A percentile compares a stretch with the other conserved stretches of the same genome.
These are phyloP conservation scores for Nemotelus nigrinus DNA, from an alignment of 2,888 invertebrate species.

Conservation along the genomic window DNA sequence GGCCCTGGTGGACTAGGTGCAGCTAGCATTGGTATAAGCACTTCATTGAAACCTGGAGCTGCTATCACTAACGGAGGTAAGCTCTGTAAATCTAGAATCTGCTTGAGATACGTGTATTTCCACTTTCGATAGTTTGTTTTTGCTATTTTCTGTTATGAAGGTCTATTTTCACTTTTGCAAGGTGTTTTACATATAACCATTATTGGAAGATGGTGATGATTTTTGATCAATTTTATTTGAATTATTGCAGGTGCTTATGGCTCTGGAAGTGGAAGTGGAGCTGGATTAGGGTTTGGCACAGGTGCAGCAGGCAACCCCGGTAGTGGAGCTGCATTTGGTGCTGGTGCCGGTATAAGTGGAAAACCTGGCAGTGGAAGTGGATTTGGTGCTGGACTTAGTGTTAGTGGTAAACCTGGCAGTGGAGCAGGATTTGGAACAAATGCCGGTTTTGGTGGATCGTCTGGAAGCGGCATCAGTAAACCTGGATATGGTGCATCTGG, in stretches of 20 bases:
- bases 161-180: no score
- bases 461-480: background rate
- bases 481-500: conserved; percentile 22
- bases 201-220: background rate
- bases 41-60: conserved; percentile 25
- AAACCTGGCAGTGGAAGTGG: conserved; percentile 55
- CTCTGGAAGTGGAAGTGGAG: conserved; percentile 52
- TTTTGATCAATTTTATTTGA: background rate
- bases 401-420: conserved; percentile 29
- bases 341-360: conserved; percentile 67
- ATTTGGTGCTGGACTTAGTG: conserved; percentile 56
- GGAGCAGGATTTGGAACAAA: conserved; percentile 9
- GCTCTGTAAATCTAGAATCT: background rate
- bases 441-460: conserved; percentile 6
- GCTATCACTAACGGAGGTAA: conserved; percentile 10
- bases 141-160: no score
- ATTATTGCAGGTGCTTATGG: conserved; percentile 10
- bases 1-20: conserved; percentile 51
- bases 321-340: conserved; percentile 58
- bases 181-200: no score
- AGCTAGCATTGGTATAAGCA: conserved; percentile 26
- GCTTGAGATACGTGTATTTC: background rate
- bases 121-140: no score
- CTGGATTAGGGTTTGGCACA: conserved; percentile 25
- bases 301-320: conserved; percentile 12